A percentile compares a stretch with the other conserved stretches of the same genome.
These are phyloP conservation scores for Delia radicum DNA, from an alignment of 1,140 invertebrate species.

Conservation along the genomic window DNA sequence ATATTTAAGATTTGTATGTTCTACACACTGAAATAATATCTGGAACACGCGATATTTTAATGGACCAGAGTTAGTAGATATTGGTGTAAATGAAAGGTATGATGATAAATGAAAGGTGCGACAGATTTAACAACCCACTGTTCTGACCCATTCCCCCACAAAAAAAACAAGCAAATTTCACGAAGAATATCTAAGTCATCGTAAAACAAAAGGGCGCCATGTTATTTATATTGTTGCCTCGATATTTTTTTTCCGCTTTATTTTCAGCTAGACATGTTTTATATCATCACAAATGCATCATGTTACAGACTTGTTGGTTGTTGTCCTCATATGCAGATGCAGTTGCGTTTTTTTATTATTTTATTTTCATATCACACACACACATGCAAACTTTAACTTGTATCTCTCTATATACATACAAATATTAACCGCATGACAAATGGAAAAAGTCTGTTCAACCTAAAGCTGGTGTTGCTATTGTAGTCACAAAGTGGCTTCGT, in stretches of 20 bases:
- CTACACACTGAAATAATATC: too few relatives aligned
- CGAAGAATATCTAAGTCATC: background rate
- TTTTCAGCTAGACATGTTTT: background rate
- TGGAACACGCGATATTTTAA: too few relatives aligned
- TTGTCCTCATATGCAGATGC: background rate
- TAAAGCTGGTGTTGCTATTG: background rate
- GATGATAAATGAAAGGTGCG: too few relatives aligned
- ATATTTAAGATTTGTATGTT: too few relatives aligned
- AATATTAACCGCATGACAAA: slow-evolving; percentile 15
- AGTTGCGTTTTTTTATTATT: background rate
- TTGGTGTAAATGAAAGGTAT: too few relatives aligned
- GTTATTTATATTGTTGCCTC: background rate
- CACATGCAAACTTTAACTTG: too few relatives aligned
- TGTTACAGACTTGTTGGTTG: background rate
- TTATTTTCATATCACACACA: background rate
- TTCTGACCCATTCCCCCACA: background rate
- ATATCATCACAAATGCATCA: slow-evolving; percentile 12
- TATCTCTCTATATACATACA: background rate
- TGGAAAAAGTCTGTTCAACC: slow-evolving; percentile 3
- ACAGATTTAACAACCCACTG: too few relatives aligned
- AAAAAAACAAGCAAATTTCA: background rate
- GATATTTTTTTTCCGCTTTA: background rate
- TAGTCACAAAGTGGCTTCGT: background rate
- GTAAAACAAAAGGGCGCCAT: background rate
- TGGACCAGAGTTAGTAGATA: too few relatives aligned